Evolutionary conservation across 92 coral and sea anemone species (phyloP).

Genomic region (Plumapathes pennacea): DNA sequence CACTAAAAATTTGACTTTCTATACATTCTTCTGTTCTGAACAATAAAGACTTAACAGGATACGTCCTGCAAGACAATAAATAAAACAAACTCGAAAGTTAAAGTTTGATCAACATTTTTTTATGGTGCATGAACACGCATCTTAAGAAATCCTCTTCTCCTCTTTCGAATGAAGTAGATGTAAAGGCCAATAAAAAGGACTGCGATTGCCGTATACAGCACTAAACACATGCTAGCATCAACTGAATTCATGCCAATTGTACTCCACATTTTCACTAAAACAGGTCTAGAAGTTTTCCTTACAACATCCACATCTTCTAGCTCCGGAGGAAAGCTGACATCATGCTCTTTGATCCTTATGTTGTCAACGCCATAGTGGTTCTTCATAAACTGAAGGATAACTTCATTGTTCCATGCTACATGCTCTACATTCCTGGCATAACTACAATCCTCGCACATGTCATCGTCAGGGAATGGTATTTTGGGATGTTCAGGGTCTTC

Average conservation of each 20-base stretch:
- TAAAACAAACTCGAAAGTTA: too few relatives aligned
- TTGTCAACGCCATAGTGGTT: conserved; percentile 87
- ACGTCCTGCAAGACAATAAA: too few relatives aligned
- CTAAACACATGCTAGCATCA: conserved; percentile 91
- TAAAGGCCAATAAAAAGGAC: conserved; percentile 76
- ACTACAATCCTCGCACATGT: conserved; percentile 73
- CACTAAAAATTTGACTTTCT: too few relatives aligned
- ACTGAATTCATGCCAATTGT: conserved; percentile 67
- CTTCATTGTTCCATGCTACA: conserved; percentile 62
- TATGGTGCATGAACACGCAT: conserved; percentile 79
- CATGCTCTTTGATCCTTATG: conserved; percentile 63
- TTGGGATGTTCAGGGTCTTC: conserved; percentile 88
- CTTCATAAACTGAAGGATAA: conserved; percentile 79
- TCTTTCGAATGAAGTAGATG: conserved; percentile 82
- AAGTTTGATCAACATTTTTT: too few relatives aligned
- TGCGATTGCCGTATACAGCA: conserved; percentile 78
- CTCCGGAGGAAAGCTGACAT: conserved; percentile 52
- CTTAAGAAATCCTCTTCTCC: conserved; percentile 59
- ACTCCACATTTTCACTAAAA: conserved; percentile 37
- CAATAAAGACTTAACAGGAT: too few relatives aligned
- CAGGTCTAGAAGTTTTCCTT: conserved; percentile 52
- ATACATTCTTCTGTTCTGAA: too few relatives aligned
- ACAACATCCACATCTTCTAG: conserved; percentile 83
- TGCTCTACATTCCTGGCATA: conserved; percentile 13
- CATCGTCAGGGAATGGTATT: conserved; percentile 81